A percentile compares a stretch with the other conserved stretches of the same genome.
Conservation (phyloP, 1,140 invertebrate genomes). For the Steinernema feltiae region DNA sequence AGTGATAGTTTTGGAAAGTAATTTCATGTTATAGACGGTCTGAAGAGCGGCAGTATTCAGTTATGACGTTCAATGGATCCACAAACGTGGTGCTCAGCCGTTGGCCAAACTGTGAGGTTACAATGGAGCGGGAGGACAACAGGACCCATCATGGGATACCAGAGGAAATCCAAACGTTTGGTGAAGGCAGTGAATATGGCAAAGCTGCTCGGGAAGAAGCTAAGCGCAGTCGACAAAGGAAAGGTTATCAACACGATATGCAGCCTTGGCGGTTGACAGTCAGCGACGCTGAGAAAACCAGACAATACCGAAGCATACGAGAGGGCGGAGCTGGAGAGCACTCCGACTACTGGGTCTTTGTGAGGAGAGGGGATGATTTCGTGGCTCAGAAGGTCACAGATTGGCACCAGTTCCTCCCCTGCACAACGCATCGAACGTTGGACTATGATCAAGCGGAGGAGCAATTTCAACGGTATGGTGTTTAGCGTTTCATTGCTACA, state of each 20-base stretch:
- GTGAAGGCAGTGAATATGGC: slow-evolving; percentile 53
- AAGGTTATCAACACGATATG: slow-evolving; percentile 45
- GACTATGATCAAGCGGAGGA: slow-evolving; percentile 56
- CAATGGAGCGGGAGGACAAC: slow-evolving; percentile 53
- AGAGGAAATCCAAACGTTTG: slow-evolving; percentile 40
- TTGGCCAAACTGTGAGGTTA: slow-evolving; percentile 35
- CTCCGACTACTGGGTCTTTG: slow-evolving; percentile 56
- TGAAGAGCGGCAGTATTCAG: slow-evolving; percentile 36
- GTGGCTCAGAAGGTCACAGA: slow-evolving; percentile 54
- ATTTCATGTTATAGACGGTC: slow-evolving; percentile 28
- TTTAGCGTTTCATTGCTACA: no score
- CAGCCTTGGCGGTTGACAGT: slow-evolving; percentile 51
- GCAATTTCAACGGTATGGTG: slow-evolving; percentile 44
- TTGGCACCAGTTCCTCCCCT: slow-evolving; percentile 53
- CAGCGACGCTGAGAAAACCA: slow-evolving; percentile 23
- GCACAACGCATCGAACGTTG: slow-evolving; percentile 40
- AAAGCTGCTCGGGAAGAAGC: slow-evolving; percentile 54
- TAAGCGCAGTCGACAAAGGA: slow-evolving; percentile 45
- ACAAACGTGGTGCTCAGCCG: slow-evolving; percentile 41
- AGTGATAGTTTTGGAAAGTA: not conserved
- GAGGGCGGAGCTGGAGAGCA: slow-evolving; percentile 53
- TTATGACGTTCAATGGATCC: slow-evolving; percentile 51
- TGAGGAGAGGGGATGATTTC: slow-evolving; percentile 49
- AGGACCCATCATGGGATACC: slow-evolving; percentile 22
- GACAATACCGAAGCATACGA: slow-evolving; percentile 48